Percentiles rank a stretch among this genome's conserved stretches.
phyloP scores from a whole-genome alignment of 2,113 vertebrate species.

The Pomatorhinus ruficollis region DNA sequence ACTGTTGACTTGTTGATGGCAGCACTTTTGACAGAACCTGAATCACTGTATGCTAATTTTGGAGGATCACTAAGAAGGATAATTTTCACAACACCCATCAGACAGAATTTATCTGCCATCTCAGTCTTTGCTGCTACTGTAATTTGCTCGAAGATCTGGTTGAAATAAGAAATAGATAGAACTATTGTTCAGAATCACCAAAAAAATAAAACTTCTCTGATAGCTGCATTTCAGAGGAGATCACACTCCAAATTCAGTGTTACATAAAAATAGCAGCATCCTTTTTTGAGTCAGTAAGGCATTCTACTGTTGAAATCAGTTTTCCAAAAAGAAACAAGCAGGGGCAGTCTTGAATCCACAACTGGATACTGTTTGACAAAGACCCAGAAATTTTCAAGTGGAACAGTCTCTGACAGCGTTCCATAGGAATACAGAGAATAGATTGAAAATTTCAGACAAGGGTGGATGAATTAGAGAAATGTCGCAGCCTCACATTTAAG shows the following conservation, averaged over 20 bases:
- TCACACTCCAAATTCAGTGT: not conserved
- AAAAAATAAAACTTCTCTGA: not conserved
- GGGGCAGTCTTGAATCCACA: not conserved
- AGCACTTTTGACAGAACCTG: not conserved
- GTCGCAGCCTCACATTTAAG: not conserved
- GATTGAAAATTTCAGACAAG: not conserved
- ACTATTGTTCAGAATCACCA: not conserved
- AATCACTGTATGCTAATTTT: not conserved
- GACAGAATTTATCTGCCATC: not conserved
- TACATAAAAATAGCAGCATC: not conserved
- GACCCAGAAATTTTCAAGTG: not conserved
- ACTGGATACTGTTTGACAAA: not conserved
- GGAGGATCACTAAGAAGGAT: not conserved
- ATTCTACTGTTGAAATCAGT: not conserved
- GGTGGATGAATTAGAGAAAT: not conserved
- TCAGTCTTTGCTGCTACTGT: not conserved
- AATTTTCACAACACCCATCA: not conserved
- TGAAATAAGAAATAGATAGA: not conserved
- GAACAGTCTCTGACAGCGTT: not conserved
- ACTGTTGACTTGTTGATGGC: constrained; percentile 15
- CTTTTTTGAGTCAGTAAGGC: not conserved
- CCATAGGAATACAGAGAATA: not conserved
- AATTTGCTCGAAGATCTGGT: not conserved
- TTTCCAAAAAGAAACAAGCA: not conserved
- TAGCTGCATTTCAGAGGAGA: not conserved